Base-by-base conservation (phyloP, 2,888 invertebrate species). In the Mactromeris polynyma region DNA sequence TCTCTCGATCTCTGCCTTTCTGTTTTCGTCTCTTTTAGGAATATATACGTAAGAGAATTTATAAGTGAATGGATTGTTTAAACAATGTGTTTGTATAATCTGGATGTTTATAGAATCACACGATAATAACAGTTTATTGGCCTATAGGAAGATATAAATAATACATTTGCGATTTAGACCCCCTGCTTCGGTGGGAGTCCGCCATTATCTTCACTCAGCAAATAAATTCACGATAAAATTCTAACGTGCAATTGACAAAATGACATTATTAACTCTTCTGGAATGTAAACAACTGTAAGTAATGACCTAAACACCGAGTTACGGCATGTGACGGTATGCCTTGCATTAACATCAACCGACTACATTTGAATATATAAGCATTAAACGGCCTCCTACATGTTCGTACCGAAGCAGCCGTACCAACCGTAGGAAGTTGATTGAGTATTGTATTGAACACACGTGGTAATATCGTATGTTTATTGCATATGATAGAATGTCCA, bases 151-250 rank as follows among this genome's bases (percentile, higher is more conserved):
- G 58, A 64, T 64, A 64, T 64, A 64, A 64, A 64, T 64, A 64
- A 64, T 64, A 64, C 58, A 64, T 73, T 73, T 36, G 73, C 26
- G 1, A 33, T 33, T 36, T 14, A 33, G 73, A 73, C 73, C 73
- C 73, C 31, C 73, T 73, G 73, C 73, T 19, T 33, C 17, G 73
- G 73, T 26, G 33, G 73, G 73, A 73, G 73, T 19, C n/a, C 14
- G 36, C 36, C 36, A 73, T 73, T 73, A 73, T 73, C 73, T 73
- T 73, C 73, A 73, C 73, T 73, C 73, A 33, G 36, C 14, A 73
- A 73, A 73, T 73, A 73, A 73, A 73, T 33, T 73, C 73, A 73
- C 19, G 73, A 73, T 73, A 73, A 73, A 73, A 73, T 26, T 73
- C 36, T 73, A 73, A 73, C 31, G 31, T 36, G 36, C 26, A 73